A percentile compares a stretch with the other conserved stretches of the same genome.
Evolutionary conservation across 2,113 vertebrate genomes (phyloP).

Genomic region (Thomomys bottae): DNA sequence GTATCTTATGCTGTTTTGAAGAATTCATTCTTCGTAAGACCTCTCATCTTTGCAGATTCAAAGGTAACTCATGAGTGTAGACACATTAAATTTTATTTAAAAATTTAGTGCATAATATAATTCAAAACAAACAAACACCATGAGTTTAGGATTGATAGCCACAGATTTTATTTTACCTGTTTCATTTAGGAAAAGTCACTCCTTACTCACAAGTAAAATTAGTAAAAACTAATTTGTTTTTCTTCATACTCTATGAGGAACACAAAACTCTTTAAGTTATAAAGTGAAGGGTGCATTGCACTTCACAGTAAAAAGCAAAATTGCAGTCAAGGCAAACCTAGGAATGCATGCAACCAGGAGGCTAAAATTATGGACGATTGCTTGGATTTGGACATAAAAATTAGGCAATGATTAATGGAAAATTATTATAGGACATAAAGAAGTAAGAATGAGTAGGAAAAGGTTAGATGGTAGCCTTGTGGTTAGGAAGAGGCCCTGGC

Average conservation of each 20-base stretch:
- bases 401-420: neutral
- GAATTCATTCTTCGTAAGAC: neutral
- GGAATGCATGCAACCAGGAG: neutral
- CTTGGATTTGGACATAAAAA: too few relatives aligned
- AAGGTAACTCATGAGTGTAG: neutral
- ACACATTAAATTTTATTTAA: neutral
- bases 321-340: neutral
- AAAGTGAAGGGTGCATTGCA: neutral
- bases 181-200: neutral
- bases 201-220: neutral
- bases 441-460: neutral
- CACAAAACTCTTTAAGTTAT: neutral
- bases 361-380: neutral
- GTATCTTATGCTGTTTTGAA: conserved; percentile 11
- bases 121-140: neutral
- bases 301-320: neutral
- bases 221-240: neutral
- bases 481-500: neutral
- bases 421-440: neutral
- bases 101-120: neutral
- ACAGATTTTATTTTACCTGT: neutral
- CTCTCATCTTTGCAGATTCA: neutral
- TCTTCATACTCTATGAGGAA: neutral
- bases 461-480: neutral
- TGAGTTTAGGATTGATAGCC: neutral